Base-by-base conservation (phyloP, 2,113 vertebrate genomes). In the Dinomys branickii region DNA sequence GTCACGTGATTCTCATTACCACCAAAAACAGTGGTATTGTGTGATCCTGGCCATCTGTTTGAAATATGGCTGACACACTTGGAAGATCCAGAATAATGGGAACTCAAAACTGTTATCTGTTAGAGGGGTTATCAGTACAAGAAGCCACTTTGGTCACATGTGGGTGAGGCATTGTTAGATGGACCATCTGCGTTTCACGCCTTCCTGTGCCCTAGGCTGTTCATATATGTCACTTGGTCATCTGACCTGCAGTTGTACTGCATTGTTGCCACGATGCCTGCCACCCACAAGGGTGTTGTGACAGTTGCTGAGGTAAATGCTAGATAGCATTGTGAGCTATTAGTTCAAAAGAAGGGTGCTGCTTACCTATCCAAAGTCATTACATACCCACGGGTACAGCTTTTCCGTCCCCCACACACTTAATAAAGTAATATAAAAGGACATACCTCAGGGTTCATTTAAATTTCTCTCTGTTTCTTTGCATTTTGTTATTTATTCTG, bases 1-100 rank as follows among this genome's bases (percentile, higher is more conserved):
- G 90, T 85, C 92, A 88, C 54, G 61, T 90, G 92, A 96, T 94
- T 93, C 90, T 69, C 82, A 58, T 84, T 96, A 88, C 78, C 69
- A 65, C 96, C 75, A 20, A 33, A 97, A 93, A 91, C 63, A 90
- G 90, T 95, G 81, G 84, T 81, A 80, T 88, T 24, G 50, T 97
- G 97, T 92, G 95, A 90, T 96, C 69, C 67, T 95, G 95, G 54
- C 97, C 97, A 97, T 97, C 97, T 97, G 97, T 92, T 75, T 88
- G 30, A 87, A 82, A 80, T 75, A 75, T 33, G 56, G 85, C 90
- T 95, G 77, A n/a, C 78, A 90, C n/a, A 41, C 41, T 94, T 20
- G 44, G 90, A 47, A 96, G 90, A 94, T 85, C 69, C 87, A 75
- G 81, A 84, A 85, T 80, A 85, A 94, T 0, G 30, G 63, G 85